A percentile compares a stretch with the other conserved stretches of the same genome.
Conservation (phyloP, 2,113 vertebrate genomes). For the Neotoma lepida region DNA sequence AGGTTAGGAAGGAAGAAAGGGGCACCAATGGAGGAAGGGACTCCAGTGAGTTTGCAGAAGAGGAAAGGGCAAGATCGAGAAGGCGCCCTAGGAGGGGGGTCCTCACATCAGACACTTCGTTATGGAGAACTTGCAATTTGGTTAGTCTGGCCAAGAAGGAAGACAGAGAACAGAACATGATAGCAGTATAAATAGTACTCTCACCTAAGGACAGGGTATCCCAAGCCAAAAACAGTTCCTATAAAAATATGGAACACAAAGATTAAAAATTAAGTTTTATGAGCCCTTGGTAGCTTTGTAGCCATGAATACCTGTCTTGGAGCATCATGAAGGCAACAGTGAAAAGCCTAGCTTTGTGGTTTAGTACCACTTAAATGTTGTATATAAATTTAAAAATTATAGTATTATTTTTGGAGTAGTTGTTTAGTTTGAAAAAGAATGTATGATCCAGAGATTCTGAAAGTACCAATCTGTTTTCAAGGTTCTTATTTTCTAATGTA, state of each 20-base stretch:
- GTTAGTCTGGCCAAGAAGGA: slow-evolving; percentile 54
- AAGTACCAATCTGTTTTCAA: neutral
- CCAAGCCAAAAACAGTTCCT: slow-evolving; percentile 46
- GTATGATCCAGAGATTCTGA: neutral
- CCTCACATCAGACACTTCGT: neutral
- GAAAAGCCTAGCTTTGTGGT: neutral
- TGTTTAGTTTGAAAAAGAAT: slow-evolving; percentile 57
- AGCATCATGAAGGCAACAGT: neutral
- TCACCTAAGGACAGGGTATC: slow-evolving; percentile 46
- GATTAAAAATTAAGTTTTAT: slow-evolving; percentile 50
- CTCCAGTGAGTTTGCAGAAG: neutral
- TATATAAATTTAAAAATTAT: slow-evolving; percentile 8
- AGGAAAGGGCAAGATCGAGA: neutral
- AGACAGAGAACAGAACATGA: slow-evolving; percentile 38
- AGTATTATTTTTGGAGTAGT: slow-evolving; percentile 32
- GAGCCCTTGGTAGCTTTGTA: slow-evolving; percentile 53
- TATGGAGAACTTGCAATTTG: slow-evolving; percentile 38
- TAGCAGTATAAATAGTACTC: slow-evolving; percentile 58
- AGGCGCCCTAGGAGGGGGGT: neutral
- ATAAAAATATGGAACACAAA: slow-evolving; percentile 52
- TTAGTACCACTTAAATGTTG: slow-evolving; percentile 28
- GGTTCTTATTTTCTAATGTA: neutral
- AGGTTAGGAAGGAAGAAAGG: neutral
- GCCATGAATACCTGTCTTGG: slow-evolving; percentile 11
- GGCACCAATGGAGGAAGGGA: neutral